phyloP scores from a whole-genome alignment of 1,140 invertebrate genomes.

The Drosophila nasuta region DNA sequence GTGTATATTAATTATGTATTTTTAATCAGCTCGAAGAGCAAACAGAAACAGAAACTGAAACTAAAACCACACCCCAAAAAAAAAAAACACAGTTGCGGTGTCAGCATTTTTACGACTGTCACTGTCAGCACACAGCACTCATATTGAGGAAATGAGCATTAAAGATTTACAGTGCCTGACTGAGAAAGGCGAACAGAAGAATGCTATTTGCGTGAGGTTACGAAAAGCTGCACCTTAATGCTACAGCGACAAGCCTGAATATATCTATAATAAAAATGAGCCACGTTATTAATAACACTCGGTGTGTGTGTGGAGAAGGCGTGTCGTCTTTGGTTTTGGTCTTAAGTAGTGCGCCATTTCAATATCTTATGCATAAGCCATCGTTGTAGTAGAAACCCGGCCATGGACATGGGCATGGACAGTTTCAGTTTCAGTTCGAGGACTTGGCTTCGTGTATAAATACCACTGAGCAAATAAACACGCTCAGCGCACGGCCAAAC shows the following conservation, averaged over 20 bases:
- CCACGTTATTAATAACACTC: constrained; percentile 74
- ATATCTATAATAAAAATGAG: constrained; percentile 66
- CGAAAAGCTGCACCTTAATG: constrained; percentile 59
- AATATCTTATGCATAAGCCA: constrained; percentile 76
- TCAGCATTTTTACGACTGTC: constrained; percentile 9
- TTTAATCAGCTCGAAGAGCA: constrained; percentile 57
- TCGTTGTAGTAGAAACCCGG: constrained; percentile 20
- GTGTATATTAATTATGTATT: constrained; percentile 71
- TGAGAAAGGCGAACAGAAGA: neutral
- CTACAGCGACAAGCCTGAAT: constrained; percentile 35
- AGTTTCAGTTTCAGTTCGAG: constrained; percentile 26
- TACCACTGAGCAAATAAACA: constrained; percentile 78
- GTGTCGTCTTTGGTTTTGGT: neutral
- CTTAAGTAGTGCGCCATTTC: constrained; percentile 66
- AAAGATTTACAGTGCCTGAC: constrained; percentile 62
- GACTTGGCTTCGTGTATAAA: constrained; percentile 61
- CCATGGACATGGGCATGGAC: constrained; percentile 4
- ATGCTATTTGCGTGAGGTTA: constrained; percentile 4
- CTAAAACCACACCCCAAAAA: neutral
- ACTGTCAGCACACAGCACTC: constrained; percentile 47
- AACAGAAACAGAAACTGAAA: too few relatives aligned
- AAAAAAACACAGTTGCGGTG: neutral
- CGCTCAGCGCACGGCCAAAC: constrained; percentile 76
- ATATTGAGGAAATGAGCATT: constrained; percentile 52
- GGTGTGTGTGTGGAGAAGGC: neutral